phyloP scores from a whole-genome alignment of 2,797 vertebrate species.

The Malacoraja senta region DNA sequence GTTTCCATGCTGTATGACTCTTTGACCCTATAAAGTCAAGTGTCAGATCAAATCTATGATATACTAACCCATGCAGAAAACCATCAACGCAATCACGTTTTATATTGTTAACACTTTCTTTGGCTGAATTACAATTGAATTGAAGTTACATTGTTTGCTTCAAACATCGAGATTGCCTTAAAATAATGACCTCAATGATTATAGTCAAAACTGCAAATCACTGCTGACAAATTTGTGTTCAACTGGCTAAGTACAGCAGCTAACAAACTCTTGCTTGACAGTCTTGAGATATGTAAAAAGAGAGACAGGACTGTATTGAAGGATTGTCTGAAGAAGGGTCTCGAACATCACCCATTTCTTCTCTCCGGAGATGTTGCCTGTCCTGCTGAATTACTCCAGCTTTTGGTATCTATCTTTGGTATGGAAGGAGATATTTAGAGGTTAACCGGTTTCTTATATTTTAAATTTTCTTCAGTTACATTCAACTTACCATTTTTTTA shows the following conservation, averaged over 20 bases:
- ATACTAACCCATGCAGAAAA: not conserved
- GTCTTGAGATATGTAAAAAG: not conserved
- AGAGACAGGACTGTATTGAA: no score
- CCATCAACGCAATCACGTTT: not conserved
- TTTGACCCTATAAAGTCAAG: not conserved
- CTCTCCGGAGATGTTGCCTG: no score
- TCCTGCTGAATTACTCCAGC: no score
- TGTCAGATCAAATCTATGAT: no score
- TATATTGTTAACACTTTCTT: not conserved
- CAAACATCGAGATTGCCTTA: not conserved
- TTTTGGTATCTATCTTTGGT: not conserved
- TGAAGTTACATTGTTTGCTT: not conserved
- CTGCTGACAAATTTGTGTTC: not conserved
- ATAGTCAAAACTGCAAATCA: not conserved
- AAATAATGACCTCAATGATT: not conserved
- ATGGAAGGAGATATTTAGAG: not conserved
- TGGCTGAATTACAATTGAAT: not conserved
- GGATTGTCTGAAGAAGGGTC: no score
- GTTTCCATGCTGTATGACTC: no score
- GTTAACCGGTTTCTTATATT: not conserved
- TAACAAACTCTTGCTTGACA: not conserved
- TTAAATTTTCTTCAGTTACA: not conserved
- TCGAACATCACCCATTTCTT: no score
- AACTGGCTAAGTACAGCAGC: not conserved
- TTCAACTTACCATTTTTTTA: not conserved